A percentile compares a stretch with the other conserved stretches of the same genome.
Evolutionary conservation across 2,113 vertebrate species (phyloP).

Genomic region (Tragelaphus buxtoni): DNA sequence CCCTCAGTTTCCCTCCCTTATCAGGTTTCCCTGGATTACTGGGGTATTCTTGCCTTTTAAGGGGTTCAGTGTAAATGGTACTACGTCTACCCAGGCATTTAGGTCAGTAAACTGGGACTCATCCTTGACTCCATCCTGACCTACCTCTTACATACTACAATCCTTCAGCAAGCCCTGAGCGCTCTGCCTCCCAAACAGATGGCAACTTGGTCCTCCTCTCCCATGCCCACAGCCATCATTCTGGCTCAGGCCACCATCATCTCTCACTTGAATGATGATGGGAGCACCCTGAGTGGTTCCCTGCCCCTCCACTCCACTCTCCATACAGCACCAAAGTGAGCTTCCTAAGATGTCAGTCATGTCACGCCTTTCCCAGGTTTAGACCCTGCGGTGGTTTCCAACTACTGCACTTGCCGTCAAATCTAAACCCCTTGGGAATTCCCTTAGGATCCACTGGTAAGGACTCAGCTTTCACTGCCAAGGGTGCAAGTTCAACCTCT

Average conservation of each 20-base stretch:
- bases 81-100: not conserved
- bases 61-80: not conserved
- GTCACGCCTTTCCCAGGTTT: not conserved
- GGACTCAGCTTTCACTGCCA: not conserved
- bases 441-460: too few species aligned
- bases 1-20: not conserved
- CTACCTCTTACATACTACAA: rapidly evolving
- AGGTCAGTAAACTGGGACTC: not conserved
- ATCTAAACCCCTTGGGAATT: not conserved
- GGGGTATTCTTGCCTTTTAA: not conserved
- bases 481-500: not conserved
- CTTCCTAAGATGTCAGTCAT: not conserved
- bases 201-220: not conserved
- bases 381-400: not conserved
- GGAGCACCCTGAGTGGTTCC: not conserved
- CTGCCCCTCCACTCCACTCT: not conserved
- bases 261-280: not conserved
- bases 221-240: not conserved
- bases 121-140: not conserved
- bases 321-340: not conserved
- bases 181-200: not conserved
- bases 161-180: not conserved
- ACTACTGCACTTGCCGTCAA: not conserved
- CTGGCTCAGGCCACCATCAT: not conserved
- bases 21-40: not conserved